A percentile compares a stretch with the other conserved stretches of the same genome.
phyloP scores from a whole-genome alignment of 2,888 invertebrate species.

The Sycophila texana region DNA sequence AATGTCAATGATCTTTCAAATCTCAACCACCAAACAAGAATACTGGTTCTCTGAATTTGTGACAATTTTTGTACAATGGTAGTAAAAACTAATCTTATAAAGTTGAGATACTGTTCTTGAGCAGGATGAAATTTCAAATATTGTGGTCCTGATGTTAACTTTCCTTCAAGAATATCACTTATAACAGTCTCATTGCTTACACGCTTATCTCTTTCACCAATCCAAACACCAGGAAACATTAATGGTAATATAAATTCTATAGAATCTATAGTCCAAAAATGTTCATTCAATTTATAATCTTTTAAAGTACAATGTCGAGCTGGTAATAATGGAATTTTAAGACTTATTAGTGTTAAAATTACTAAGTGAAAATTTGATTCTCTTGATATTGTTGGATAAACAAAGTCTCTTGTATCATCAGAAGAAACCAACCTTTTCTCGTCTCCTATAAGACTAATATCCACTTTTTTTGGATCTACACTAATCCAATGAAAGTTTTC shows the following conservation, averaged over 20 bases:
- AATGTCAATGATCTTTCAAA: constrained; percentile 79
- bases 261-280: constrained; percentile 69
- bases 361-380: constrained; percentile 80
- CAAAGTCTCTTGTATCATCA: constrained; percentile 82
- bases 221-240: constrained; percentile 63
- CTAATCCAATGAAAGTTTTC: constrained; percentile 85
- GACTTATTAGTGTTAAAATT: constrained; percentile 78
- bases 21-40: constrained; percentile 81
- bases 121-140: constrained; percentile 80
- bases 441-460: constrained; percentile 78
- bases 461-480: constrained; percentile 69
- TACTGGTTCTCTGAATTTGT: constrained; percentile 76
- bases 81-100: constrained; percentile 77
- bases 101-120: constrained; percentile 79
- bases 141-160: constrained; percentile 79
- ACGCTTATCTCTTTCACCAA: constrained; percentile 65
- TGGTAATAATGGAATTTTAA: constrained; percentile 80
- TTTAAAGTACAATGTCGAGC: constrained; percentile 68
- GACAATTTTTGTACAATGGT: constrained; percentile 77
- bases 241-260: constrained; percentile 69
- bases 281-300: constrained; percentile 64
- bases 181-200: constrained; percentile 63
- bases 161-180: constrained; percentile 67
- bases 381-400: constrained; percentile 81
- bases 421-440: constrained; percentile 82